These are phyloP conservation scores for Drosophila borealis DNA, from an alignment of 2,888 invertebrate species.

Conservation along the genomic window DNA sequence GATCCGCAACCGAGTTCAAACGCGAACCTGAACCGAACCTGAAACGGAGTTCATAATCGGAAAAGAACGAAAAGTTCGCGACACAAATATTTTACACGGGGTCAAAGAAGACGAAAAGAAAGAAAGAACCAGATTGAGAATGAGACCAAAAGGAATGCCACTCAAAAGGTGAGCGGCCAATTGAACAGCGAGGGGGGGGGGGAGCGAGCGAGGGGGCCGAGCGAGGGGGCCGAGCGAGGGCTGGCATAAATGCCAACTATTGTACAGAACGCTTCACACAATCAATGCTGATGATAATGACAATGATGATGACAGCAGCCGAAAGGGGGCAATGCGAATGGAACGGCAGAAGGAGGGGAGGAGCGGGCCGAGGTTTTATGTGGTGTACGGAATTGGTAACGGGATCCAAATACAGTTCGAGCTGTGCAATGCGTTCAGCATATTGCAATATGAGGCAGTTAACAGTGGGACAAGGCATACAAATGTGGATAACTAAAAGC, in stretches of 20 bases:
- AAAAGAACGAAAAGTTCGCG: constrained; percentile 8
- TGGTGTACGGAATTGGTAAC: constrained; percentile 11
- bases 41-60: neutral
- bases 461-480: constrained; percentile 8
- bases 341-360: constrained; percentile 1
- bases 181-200: constrained; percentile 12
- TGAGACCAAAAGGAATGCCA: constrained; percentile 19
- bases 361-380: neutral
- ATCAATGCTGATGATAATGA: constrained; percentile 54
- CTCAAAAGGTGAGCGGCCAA: constrained; percentile 32
- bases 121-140: neutral
- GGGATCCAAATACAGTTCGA: constrained; percentile 13
- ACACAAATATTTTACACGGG: neutral
- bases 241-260: constrained; percentile 58
- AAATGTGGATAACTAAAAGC: neutral
- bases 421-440: neutral
- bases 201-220: neutral
- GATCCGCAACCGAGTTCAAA: neutral
- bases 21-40: constrained; percentile 2
- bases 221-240: neutral
- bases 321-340: constrained; percentile 33
- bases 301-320: constrained; percentile 51
- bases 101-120: constrained; percentile 1
- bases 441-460: constrained; percentile 3
- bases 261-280: constrained; percentile 53